Conservation (phyloP, 2,113 vertebrate species). For the Eclectus roratus region DNA sequence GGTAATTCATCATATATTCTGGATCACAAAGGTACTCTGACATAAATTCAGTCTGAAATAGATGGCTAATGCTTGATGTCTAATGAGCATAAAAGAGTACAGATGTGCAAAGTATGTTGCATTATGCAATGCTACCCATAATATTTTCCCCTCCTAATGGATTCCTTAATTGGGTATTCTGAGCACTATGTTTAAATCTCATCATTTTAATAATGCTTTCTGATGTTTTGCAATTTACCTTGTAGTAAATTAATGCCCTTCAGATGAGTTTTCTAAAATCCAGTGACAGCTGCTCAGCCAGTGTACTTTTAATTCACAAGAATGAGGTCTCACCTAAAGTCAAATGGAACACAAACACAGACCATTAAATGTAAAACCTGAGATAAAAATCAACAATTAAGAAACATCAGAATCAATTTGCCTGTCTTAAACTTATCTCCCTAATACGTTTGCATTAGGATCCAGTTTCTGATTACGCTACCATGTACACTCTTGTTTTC, state of each 20-base stretch:
- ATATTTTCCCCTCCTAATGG: not conserved
- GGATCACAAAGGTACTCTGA: not conserved
- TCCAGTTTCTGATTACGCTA: not conserved
- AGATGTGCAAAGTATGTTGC: not conserved
- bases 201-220: not conserved
- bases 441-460: not conserved
- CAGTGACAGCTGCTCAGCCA: not conserved
- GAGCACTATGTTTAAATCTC: not conserved
- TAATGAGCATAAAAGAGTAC: not conserved
- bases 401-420: not conserved
- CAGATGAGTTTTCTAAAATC: not conserved
- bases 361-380: not conserved
- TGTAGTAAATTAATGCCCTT: not conserved
- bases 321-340: not conserved
- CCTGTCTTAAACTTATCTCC: not conserved
- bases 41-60: slow-evolving; percentile 25
- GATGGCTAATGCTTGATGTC: not conserved
- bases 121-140: not conserved
- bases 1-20: not conserved
- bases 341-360: not conserved
- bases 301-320: not conserved
- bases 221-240: not conserved
- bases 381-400: not conserved
- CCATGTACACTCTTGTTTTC: not conserved
- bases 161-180: slow-evolving; percentile 6